These are phyloP conservation scores for Cyanocitta stelleri DNA, from an alignment of 2,113 vertebrate genomes.

Conservation along the genomic window DNA sequence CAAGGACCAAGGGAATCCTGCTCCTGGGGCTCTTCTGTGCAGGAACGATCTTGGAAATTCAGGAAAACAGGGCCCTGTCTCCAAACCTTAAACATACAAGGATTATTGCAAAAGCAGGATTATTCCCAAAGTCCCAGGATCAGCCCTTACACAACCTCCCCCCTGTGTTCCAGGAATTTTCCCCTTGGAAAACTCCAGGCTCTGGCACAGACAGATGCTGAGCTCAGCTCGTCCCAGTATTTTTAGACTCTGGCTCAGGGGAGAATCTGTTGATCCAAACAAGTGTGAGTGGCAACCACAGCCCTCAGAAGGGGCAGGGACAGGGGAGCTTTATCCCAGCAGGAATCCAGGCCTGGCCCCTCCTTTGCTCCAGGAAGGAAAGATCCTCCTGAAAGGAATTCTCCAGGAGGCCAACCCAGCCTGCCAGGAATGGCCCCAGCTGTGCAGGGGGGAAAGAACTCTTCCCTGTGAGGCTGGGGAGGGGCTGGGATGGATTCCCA, in stretches of 20 bases:
- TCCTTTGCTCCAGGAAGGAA: neutral
- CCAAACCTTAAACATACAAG: neutral
- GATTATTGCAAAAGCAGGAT: neutral
- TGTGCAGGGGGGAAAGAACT: neutral
- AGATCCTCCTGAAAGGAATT: neutral
- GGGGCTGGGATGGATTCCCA: neutral
- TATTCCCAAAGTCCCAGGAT: neutral
- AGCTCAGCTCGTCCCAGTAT: neutral
- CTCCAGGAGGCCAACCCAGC: neutral
- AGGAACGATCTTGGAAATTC: accelerated
- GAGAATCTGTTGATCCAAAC: neutral
- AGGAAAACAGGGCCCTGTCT: neutral
- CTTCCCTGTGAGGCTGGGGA: neutral
- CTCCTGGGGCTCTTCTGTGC: neutral
- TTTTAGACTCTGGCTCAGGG: constrained; percentile 1
- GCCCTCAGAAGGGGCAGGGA: neutral
- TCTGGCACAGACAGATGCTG: neutral
- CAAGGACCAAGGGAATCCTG: neutral
- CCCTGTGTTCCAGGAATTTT: neutral
- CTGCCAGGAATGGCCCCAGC: neutral
- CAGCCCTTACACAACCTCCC: neutral
- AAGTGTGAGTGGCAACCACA: neutral
- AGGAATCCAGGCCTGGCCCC: neutral
- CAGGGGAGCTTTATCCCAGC: neutral
- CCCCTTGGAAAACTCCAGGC: neutral